A percentile compares a stretch with the other conserved stretches of the same genome.
These are phyloP conservation scores for Apogon talboti DNA, from an alignment of 2,797 vertebrate genomes.

Conservation along the genomic window DNA sequence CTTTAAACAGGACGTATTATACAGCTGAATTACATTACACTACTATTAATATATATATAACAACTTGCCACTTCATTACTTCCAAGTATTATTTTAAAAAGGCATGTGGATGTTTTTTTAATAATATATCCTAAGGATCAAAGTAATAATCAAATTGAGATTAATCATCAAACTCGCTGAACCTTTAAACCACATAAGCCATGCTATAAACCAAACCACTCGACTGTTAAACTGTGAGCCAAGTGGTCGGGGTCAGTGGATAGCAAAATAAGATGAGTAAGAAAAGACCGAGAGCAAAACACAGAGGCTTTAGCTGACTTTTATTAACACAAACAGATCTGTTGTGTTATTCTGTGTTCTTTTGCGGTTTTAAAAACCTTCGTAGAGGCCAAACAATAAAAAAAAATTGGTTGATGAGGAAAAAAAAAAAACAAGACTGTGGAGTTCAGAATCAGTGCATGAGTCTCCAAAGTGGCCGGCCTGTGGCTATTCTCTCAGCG, in stretches of 20 bases:
- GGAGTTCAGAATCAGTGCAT: conserved; percentile 61
- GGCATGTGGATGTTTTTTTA: not conserved
- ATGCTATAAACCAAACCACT: conserved; percentile 55
- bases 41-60: conserved; percentile 14
- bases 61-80: conserved; percentile 21
- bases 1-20: conserved; percentile 11
- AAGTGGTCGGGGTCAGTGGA: conserved; percentile 56
- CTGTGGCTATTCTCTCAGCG: conserved; percentile 42
- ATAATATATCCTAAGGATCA: conserved; percentile 55
- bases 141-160: conserved; percentile 55
- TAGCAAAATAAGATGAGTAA: conserved; percentile 55
- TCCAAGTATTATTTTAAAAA: not conserved
- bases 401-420: conserved; percentile 50
- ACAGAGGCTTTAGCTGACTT: conserved; percentile 49
- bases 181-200: conserved; percentile 40
- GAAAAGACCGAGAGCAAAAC: conserved; percentile 40
- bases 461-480: conserved; percentile 39
- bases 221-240: conserved; percentile 57
- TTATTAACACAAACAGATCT: conserved; percentile 50
- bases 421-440: conserved; percentile 25
- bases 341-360: conserved; percentile 27
- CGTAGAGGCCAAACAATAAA: conserved; percentile 43
- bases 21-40: conserved; percentile 16
- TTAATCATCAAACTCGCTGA: conserved; percentile 63
- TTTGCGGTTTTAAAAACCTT: conserved; percentile 42